A percentile compares a stretch with the other conserved stretches of the same genome.
Conservation (phyloP, 2,888 invertebrate genomes). For the Phlogophora meticulosa region DNA sequence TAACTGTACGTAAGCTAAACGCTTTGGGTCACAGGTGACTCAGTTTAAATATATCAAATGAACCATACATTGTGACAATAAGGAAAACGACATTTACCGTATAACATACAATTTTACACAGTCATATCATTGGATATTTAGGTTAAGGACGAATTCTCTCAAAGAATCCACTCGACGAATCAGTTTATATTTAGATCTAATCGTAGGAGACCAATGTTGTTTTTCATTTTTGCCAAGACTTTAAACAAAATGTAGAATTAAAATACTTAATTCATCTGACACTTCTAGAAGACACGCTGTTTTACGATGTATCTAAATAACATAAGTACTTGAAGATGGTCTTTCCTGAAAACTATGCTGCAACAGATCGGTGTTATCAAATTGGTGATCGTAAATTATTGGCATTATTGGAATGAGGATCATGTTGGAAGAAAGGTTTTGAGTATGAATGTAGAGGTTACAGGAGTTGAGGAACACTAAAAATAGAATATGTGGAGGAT, state of each 20-base stretch:
- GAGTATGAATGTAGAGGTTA: no score
- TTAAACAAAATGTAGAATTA: slow-evolving; percentile 26
- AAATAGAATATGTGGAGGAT: no score
- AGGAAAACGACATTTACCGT: slow-evolving; percentile 50
- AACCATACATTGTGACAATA: slow-evolving; percentile 33
- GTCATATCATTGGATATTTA: slow-evolving; percentile 34
- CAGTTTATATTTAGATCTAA: slow-evolving; percentile 43
- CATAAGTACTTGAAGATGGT: background rate
- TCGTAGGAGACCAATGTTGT: slow-evolving; percentile 17
- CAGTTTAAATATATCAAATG: slow-evolving; percentile 14
- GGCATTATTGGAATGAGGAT: no score
- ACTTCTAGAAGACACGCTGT: background rate
- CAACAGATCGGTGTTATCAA: background rate
- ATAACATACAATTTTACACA: slow-evolving; percentile 15
- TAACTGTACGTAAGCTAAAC: slow-evolving; percentile 4
- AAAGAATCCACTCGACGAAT: slow-evolving; percentile 25
- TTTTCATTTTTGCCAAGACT: slow-evolving; percentile 31
- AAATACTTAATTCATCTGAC: slow-evolving; percentile 5
- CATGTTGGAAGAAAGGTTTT: no score
- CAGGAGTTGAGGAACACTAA: no score
- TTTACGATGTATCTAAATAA: background rate
- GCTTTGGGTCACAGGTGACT: background rate
- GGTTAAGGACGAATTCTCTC: slow-evolving; percentile 50
- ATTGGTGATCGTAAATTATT: no score
- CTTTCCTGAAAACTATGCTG: background rate